Base-by-base conservation (phyloP, 2,113 vertebrate species). In the Gallinago paraguaiae region DNA sequence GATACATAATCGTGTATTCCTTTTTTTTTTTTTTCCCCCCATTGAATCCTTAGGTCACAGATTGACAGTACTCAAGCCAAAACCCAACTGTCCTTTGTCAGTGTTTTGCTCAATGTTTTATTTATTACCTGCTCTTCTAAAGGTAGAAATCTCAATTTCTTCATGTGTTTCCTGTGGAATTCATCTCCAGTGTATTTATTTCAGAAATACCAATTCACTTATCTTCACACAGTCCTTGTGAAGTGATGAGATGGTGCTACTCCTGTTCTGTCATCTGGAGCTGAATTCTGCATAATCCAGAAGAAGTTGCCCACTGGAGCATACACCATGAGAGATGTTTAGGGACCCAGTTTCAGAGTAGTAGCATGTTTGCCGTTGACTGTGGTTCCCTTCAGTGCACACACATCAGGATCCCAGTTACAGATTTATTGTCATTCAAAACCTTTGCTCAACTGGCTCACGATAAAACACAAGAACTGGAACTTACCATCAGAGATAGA, bases 301-400 rank as follows among this genome's bases (percentile, higher is more conserved):
- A 79, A 78, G 33, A 45, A 75, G 35, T 18, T 64, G 27, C 35
- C n/a, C 39, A 37, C 61, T 60, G 59, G 43, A 63, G 13, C n/a
- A 17, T 20, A 41, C 0, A 10, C 7, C 10, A 0, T 46, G 0
- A 46, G 56, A 75, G 37, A 39, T 41, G 17, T 3, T 11, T 59
- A 54, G 8, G 30, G 20, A 15, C 23, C 17, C 22, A 16, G 25
- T 64, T 90, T 93, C 43, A 78, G 31, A 82, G 17, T 2, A 78
- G 68, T 13, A 22, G 35, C 46, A 39, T 1, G 0, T 71, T 86
- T 74, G 64, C 51, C 53, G 8, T 30, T 95, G 64, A 27, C 31
- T 54, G 28, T 31, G 54, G 2, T 78, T 86, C 61, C 69, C 50
- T 80, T 61, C 37, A 63, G 39, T 67, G 37, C 27, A 53, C 19